Base-by-base conservation (phyloP, 2,113 vertebrate species). In the Thalassarche chlororhynchos region DNA sequence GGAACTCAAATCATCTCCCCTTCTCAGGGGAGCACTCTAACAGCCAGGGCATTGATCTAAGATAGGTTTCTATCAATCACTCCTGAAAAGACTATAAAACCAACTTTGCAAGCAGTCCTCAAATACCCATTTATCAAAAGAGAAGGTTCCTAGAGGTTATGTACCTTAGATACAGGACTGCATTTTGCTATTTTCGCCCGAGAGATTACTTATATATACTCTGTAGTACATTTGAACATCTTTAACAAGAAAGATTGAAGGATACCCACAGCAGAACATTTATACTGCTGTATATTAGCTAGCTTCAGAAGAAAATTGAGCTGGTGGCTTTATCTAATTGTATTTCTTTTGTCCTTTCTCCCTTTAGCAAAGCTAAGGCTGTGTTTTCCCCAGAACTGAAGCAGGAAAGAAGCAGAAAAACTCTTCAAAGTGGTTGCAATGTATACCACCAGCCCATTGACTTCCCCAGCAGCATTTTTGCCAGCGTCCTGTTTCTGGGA, bases 121-220 rank as follows among this genome's bases (percentile, higher is more conserved):
- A 93, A 87, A 71, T n/a, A n/a, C 9, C 81, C 51, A 70, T 95
- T 95, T 87, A 71, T 97, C 77, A 87, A 44, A 91, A 68, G 25
- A 84, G 31, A 65, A 69, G n/a, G 47, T 84, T 97, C 64, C 57
- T 75, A 31, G 77, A 82, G 69, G 74, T 89, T 78, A 72, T 16
- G 36, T 12, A 31, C n/a, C 57, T 89, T 52, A 76, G 47, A 76
- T 26, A 40, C 0, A 61, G 31, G 29, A 95, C 31, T 76, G 42
- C 17, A 54, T 84, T 89, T 60, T 86, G 71, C 36, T 81, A 6
- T 65, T 78, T 66, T 70, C 74, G 31, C 49, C 38, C 68, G 69
- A 24, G 44, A 96, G 25, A 84, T 57, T 75, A 82, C 57, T 94
- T 60, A 26, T 20, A 72, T 60, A 24, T 85, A 54, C 46, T 74